Conservation (phyloP, 2,113 vertebrate species). For the Anhinga anhinga region DNA sequence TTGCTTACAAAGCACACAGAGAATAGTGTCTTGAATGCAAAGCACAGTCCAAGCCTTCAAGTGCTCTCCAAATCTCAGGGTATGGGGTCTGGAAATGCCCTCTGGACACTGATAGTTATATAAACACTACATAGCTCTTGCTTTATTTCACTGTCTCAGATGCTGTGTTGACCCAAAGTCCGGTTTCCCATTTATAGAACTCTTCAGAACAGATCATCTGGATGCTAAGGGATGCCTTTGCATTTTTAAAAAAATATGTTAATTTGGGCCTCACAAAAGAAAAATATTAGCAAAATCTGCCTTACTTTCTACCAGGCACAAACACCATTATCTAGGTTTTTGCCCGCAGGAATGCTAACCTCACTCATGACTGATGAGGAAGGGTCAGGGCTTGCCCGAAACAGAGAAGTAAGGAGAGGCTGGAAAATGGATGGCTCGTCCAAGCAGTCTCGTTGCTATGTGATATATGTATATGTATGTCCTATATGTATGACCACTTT, state of each 20-base stretch:
- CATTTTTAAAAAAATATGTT: neutral
- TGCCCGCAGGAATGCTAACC: constrained; percentile 18
- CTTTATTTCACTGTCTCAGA: constrained; percentile 21
- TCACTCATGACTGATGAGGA: neutral
- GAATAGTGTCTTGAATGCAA: constrained; percentile 37
- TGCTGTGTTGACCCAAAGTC: neutral
- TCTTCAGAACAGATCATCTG: neutral
- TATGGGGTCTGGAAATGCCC: constrained; percentile 7
- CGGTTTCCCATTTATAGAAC: neutral
- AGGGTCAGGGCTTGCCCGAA: neutral
- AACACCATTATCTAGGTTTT: neutral
- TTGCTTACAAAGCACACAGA: constrained; percentile 55
- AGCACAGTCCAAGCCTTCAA: constrained; percentile 20
- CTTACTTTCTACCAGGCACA: neutral
- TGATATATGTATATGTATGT: neutral
- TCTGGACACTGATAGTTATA: constrained; percentile 1
- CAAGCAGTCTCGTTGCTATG: neutral
- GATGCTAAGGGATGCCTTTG: neutral
- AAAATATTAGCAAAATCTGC: neutral
- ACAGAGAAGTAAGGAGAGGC: neutral
- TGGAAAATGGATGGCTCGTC: neutral
- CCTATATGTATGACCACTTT: neutral
- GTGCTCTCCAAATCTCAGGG: neutral
- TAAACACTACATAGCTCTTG: neutral
- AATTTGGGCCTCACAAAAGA: neutral